Conservation (phyloP, 2,888 invertebrate genomes). For the Macroteleia sp. region DNA sequence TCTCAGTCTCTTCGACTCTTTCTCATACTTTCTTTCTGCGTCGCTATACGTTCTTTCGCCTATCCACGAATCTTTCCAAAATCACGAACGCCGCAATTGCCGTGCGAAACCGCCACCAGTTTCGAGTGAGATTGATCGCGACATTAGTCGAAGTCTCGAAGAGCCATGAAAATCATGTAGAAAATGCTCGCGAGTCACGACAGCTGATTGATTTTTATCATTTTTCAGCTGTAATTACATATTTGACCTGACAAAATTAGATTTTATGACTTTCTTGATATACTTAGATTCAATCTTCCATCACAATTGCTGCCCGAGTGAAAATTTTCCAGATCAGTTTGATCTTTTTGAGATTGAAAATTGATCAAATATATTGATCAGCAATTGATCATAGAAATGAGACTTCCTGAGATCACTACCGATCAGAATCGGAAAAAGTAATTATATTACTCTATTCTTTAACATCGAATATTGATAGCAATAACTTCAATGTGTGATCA, state of each 20-base stretch:
- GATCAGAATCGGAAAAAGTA: too few species aligned
- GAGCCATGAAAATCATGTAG: slow-evolving; percentile 52
- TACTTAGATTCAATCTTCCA: slow-evolving; percentile 12
- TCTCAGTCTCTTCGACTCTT: slow-evolving; percentile 54
- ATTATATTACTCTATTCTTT: too few species aligned
- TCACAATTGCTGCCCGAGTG: too few species aligned
- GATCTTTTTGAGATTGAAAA: too few species aligned
- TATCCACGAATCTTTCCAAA: slow-evolving; percentile 53
- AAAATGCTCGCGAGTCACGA: slow-evolving; percentile 56
- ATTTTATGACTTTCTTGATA: slow-evolving; percentile 29
- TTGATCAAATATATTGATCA: too few species aligned
- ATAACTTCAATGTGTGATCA: too few species aligned
- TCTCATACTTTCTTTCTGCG: slow-evolving; percentile 55
- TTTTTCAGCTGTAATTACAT: slow-evolving; percentile 47
- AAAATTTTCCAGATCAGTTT: too few species aligned
- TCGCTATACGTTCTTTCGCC: slow-evolving; percentile 49
- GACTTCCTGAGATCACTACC: too few species aligned
- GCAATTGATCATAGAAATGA: too few species aligned
- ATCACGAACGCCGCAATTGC: slow-evolving; percentile 51
- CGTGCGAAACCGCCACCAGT: slow-evolving; percentile 55
- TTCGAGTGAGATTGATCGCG: slow-evolving; percentile 54
- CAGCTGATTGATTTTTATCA: slow-evolving; percentile 61
- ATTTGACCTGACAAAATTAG: slow-evolving; percentile 31
- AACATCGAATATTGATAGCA: too few species aligned
- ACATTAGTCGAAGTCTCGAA: slow-evolving; percentile 54